A percentile compares a stretch with the other conserved stretches of the same genome.
Evolutionary conservation across 2,113 vertebrate species (phyloP).

Genomic region (Alces alces): DNA sequence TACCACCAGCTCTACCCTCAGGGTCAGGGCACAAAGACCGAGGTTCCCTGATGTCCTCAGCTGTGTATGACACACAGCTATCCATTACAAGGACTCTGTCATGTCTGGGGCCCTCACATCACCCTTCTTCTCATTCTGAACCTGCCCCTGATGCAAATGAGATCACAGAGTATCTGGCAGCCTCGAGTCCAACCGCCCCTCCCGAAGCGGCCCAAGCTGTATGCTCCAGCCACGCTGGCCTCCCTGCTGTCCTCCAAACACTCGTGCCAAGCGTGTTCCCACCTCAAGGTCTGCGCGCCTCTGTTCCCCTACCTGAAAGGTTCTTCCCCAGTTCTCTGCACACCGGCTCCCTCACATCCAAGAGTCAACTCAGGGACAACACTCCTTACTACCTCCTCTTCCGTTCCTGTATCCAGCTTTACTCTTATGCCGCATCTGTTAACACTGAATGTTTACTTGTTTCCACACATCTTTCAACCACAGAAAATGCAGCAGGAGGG

Average conservation of each 20-base stretch:
- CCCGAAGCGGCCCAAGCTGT: neutral
- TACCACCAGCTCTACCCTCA: neutral
- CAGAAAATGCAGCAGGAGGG: neutral
- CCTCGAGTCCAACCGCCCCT: neutral
- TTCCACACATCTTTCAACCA: neutral
- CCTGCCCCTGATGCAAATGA: neutral
- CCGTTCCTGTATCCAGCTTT: neutral
- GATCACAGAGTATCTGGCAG: neutral
- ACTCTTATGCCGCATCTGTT: neutral
- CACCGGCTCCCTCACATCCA: neutral
- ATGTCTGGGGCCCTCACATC: neutral
- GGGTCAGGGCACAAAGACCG: neutral
- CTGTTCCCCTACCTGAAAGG: neutral
- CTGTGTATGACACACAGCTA: neutral
- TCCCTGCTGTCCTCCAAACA: neutral
- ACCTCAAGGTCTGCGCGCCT: neutral
- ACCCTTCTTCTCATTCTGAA: neutral
- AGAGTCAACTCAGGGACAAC: neutral
- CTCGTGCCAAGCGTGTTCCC: accelerated
- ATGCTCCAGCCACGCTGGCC: neutral
- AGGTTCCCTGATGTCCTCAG: neutral
- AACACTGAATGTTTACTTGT: neutral
- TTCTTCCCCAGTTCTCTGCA: neutral
- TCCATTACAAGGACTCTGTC: neutral
- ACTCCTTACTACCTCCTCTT: neutral